These are phyloP conservation scores for Enteromius unitaeniatus DNA, from an alignment of 2,797 vertebrate species.

Conservation along the genomic window DNA sequence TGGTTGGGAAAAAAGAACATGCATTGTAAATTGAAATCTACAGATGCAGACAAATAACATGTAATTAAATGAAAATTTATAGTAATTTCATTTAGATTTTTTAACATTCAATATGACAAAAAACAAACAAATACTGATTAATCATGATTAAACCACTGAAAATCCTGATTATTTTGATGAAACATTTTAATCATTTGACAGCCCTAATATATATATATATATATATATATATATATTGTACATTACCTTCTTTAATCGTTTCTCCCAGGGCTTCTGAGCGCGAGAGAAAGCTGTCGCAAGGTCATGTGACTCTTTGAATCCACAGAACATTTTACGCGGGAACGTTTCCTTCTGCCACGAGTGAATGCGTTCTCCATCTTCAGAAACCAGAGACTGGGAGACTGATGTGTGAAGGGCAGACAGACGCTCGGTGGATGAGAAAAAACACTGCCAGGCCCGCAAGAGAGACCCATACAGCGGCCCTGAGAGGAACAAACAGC, in stretches of 20 bases:
- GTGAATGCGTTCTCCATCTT: constrained; percentile 72
- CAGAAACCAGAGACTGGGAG: constrained; percentile 70
- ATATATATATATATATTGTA: too few species aligned
- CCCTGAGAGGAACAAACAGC: constrained; percentile 62
- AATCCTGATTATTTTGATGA: too few species aligned
- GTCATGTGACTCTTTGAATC: constrained; percentile 76
- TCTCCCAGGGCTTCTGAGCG: constrained; percentile 80
- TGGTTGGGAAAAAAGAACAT: background rate
- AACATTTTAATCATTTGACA: too few species aligned
- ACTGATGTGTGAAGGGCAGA: constrained; percentile 78
- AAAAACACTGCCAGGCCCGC: constrained; percentile 76
- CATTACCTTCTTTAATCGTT: constrained; percentile 76
- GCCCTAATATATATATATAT: too few species aligned
- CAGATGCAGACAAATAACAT: background rate
- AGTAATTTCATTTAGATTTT: background rate
- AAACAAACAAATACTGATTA: too few species aligned
- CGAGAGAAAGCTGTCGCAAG: constrained; percentile 73
- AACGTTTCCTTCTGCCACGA: constrained; percentile 81
- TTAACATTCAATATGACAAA: background rate
- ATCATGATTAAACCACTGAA: too few species aligned
- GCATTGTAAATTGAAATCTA: background rate
- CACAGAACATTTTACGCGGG: constrained; percentile 78
- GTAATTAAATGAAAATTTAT: background rate
- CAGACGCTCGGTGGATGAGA: constrained; percentile 74
- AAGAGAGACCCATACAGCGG: constrained; percentile 79